These are phyloP conservation scores for Notocelia uddmanniana DNA, from an alignment of 2,888 invertebrate species.

Conservation along the genomic window DNA sequence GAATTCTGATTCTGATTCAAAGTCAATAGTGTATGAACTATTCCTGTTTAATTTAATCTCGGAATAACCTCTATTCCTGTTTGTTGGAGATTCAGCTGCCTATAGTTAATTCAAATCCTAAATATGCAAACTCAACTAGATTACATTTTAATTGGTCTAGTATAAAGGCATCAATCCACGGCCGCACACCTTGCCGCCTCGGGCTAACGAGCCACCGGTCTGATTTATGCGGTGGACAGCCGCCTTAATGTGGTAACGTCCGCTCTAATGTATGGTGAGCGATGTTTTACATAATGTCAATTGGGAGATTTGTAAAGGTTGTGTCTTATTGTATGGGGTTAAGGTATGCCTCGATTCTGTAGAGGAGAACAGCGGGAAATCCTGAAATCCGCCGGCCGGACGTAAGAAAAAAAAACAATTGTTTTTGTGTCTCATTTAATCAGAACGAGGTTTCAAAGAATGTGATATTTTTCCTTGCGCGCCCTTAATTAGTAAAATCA, in stretches of 20 bases:
- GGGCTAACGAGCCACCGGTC: slow-evolving; percentile 16
- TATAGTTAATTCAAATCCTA: slow-evolving; percentile 16
- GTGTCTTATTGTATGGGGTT: slow-evolving; percentile 3
- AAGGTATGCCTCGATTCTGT: no score
- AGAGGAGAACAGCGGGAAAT: no score
- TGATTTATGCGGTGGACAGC: slow-evolving; percentile 41
- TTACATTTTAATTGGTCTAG: slow-evolving; percentile 37
- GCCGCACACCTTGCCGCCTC: slow-evolving; percentile 41
- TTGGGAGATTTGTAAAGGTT: slow-evolving; percentile 25
- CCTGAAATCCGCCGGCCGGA: no score
- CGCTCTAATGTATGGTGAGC: background rate
- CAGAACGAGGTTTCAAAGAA: no score
- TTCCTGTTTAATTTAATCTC: no score
- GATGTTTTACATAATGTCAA: slow-evolving; percentile 13
- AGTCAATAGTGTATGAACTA: no score
- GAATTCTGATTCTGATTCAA: no score
- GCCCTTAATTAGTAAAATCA: no score
- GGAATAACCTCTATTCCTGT: no score
- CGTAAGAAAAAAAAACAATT: no score
- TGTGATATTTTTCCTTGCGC: no score
- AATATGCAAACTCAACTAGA: slow-evolving; percentile 33
- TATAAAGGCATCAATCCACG: slow-evolving; percentile 36
- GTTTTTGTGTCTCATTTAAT: no score
- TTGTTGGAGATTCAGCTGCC: background rate
- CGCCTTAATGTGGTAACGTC: slow-evolving; percentile 34